A percentile compares a stretch with the other conserved stretches of the same genome.
Conservation (phyloP, 2,113 vertebrate genomes). For the Oryzias curvinotus region DNA sequence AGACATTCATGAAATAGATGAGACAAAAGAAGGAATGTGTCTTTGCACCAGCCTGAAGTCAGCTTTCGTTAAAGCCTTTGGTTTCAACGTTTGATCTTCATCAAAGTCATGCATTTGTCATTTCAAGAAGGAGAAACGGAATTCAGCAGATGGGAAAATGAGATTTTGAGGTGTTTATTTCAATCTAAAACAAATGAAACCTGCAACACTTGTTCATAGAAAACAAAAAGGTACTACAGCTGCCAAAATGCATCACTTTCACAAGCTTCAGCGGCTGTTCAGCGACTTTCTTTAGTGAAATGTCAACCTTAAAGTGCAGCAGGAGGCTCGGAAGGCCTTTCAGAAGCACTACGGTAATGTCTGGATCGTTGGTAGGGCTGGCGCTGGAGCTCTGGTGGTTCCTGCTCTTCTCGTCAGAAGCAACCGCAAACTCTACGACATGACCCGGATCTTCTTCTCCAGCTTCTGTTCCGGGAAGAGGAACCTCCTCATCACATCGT, state of each 20-base stretch:
- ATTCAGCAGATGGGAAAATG: no score
- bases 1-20: conserved; percentile 11
- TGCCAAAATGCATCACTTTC: background rate
- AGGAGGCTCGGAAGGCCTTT: background rate
- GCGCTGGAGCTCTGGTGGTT: background rate
- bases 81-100: background rate
- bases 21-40: conserved; percentile 62
- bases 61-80: conserved; percentile 6
- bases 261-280: background rate
- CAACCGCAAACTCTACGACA: conserved; percentile 75
- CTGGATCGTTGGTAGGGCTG: no score
- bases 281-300: background rate
- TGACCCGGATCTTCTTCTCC: conserved; percentile 91
- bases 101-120: background rate
- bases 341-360: background rate
- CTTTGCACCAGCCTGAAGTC: conserved; percentile 5
- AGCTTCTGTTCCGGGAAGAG: conserved; percentile 87
- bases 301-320: background rate
- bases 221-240: background rate
- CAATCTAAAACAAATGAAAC: background rate
- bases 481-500: conserved; percentile 78
- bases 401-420: background rate
- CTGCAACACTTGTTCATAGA: background rate
- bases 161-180: no score
- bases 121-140: no score